phyloP scores from a whole-genome alignment of 2,797 vertebrate genomes.

The Anomalospiza imberbis region DNA sequence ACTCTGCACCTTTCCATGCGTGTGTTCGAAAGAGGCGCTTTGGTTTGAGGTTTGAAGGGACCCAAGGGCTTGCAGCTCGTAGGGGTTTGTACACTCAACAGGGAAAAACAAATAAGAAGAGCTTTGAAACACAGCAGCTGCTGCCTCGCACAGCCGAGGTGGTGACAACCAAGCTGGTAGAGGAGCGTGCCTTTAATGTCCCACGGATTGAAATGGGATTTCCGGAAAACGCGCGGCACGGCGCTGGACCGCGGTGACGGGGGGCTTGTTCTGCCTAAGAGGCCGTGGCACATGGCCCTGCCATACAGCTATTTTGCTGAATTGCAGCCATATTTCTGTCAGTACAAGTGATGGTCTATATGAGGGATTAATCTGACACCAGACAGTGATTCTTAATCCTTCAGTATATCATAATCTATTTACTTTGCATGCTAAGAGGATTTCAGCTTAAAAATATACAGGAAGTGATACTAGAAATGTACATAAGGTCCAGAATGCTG shows the following conservation, averaged over 20 bases:
- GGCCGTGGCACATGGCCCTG: constrained; percentile 56
- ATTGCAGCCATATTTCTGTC: constrained; percentile 88
- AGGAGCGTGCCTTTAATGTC: background rate
- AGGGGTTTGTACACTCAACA: background rate
- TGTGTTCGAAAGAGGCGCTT: background rate
- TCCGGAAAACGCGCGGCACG: background rate
- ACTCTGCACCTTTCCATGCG: accelerated
- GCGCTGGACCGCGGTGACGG: background rate
- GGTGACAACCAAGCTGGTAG: background rate
- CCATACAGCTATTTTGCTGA: constrained; percentile 71
- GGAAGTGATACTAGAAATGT: constrained; percentile 85
- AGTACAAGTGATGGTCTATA: constrained; percentile 87
- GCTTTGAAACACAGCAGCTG: background rate
- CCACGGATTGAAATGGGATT: background rate
- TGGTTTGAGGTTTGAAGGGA: background rate
- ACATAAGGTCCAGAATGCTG: constrained; percentile 78
- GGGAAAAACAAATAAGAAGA: background rate
- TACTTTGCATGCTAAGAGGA: constrained; percentile 96
- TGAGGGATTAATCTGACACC: constrained; percentile 95
- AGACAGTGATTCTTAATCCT: constrained; percentile 91
- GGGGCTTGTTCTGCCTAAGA: background rate
- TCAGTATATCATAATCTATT: constrained; percentile 95
- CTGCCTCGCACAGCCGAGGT: background rate
- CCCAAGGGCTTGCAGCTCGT: background rate
- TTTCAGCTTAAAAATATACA: constrained; percentile 90